These are phyloP conservation scores for Eufriesea mexicana DNA, from an alignment of 1,140 invertebrate species.

Conservation along the genomic window DNA sequence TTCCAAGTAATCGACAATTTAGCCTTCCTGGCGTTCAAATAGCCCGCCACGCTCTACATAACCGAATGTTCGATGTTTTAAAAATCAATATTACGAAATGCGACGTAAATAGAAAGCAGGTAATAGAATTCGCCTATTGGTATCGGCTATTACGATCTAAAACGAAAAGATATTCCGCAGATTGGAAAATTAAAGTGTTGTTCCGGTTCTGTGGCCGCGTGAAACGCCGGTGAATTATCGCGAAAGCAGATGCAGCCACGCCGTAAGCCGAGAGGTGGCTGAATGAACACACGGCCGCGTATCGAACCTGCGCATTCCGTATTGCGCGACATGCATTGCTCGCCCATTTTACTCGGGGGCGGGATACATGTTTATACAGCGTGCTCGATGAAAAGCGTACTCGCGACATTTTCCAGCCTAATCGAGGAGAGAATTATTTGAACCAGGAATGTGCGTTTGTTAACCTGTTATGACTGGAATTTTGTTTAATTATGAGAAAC, in stretches of 20 bases:
- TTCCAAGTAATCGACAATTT: too few relatives aligned
- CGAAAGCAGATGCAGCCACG: constrained; percentile 40
- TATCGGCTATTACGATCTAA: not conserved
- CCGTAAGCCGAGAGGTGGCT: constrained; percentile 35
- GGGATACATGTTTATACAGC: constrained; percentile 50
- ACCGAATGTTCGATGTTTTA: not conserved
- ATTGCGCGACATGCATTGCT: constrained; percentile 56
- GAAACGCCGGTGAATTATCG: constrained; percentile 29
- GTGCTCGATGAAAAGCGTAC: constrained; percentile 35
- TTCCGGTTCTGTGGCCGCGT: not conserved
- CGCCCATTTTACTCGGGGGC: constrained; percentile 45
- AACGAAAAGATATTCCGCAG: too few relatives aligned
- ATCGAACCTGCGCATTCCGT: constrained; percentile 53
- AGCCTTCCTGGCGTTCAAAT: not conserved
- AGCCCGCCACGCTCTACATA: too few relatives aligned
- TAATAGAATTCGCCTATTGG: not conserved
- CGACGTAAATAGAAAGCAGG: too few relatives aligned
- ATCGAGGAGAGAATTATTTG: constrained; percentile 18
- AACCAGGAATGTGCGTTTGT: not conserved
- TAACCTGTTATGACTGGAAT: not conserved
- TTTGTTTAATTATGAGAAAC: not conserved
- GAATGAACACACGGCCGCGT: constrained; percentile 47
- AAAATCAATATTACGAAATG: not conserved
- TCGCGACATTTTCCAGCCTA: constrained; percentile 23
- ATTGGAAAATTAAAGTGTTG: constrained; percentile 1